These are phyloP conservation scores for Pachyramphus minor DNA, from an alignment of 2,113 vertebrate genomes.

Conservation along the genomic window DNA sequence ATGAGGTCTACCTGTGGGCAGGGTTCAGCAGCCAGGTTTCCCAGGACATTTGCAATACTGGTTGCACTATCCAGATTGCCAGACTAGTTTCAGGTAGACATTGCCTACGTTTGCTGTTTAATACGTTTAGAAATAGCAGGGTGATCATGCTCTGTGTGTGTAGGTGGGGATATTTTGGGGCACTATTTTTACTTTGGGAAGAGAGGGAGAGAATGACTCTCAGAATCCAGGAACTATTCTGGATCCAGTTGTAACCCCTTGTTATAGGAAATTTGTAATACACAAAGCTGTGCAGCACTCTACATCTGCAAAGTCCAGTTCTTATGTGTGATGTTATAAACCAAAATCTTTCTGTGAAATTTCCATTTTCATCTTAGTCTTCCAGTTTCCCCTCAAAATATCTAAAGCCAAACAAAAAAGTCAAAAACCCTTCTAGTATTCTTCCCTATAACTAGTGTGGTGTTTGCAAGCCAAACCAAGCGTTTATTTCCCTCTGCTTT, in stretches of 20 bases:
- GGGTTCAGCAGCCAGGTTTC: background rate
- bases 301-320: fast-evolving
- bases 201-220: background rate
- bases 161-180: background rate
- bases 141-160: fast-evolving
- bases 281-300: background rate
- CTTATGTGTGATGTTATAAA: background rate
- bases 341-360: background rate
- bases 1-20: background rate
- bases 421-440: background rate
- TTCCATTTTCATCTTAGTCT: background rate
- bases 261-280: background rate
- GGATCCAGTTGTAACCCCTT: background rate
- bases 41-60: background rate
- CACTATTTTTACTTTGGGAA: background rate
- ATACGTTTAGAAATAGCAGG: background rate
- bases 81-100: background rate
- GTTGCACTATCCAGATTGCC: background rate
- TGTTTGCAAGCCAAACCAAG: background rate
- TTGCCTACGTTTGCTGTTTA: background rate
- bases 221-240: background rate
- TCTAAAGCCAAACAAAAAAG: background rate
- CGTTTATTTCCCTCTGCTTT: background rate
- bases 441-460: background rate
- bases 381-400: background rate